Conservation (phyloP, 2,888 invertebrate genomes). For the Gastrophysa polygoni region DNA sequence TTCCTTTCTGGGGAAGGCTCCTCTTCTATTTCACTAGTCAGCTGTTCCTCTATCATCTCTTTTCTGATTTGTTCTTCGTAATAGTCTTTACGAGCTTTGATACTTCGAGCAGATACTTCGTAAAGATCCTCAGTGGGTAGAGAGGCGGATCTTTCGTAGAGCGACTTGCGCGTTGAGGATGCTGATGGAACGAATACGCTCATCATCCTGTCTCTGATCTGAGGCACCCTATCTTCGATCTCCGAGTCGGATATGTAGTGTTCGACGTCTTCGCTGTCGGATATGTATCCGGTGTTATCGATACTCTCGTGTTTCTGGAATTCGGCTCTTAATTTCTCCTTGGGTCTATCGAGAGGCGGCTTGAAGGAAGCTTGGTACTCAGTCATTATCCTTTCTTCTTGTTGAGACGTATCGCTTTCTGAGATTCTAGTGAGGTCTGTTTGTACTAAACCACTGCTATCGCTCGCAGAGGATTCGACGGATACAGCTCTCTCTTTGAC, state of each 20-base stretch:
- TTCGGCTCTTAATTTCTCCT: slow-evolving; percentile 30
- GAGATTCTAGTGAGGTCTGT: slow-evolving; percentile 37
- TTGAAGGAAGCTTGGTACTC: slow-evolving; percentile 56
- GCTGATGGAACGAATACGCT: slow-evolving; percentile 55
- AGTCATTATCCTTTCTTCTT: slow-evolving; percentile 44
- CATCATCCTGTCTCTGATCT: slow-evolving; percentile 57
- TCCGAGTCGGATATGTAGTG: slow-evolving; percentile 57
- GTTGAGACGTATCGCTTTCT: slow-evolving; percentile 30
- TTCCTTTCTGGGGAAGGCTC: slow-evolving; percentile 60
- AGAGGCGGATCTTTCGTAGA: slow-evolving; percentile 60
- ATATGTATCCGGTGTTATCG: slow-evolving; percentile 57
- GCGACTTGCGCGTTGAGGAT: slow-evolving; percentile 50
- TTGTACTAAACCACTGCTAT: slow-evolving; percentile 33
- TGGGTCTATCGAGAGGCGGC: slow-evolving; percentile 46
- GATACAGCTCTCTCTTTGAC: slow-evolving; percentile 36
- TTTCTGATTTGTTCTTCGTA: slow-evolving; percentile 67
- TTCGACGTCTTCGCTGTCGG: slow-evolving; percentile 57
- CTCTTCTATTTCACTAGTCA: slow-evolving; percentile 59
- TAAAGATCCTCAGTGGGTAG: slow-evolving; percentile 60
- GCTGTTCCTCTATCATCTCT: slow-evolving; percentile 63
- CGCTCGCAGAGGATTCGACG: slow-evolving; percentile 39
- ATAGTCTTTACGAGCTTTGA: slow-evolving; percentile 63
- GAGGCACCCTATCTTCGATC: slow-evolving; percentile 57
- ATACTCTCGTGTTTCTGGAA: slow-evolving; percentile 51
- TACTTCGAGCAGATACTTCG: slow-evolving; percentile 63